phyloP scores from a whole-genome alignment of 2,797 vertebrate genomes.

The Cirrhinus molitorella region DNA sequence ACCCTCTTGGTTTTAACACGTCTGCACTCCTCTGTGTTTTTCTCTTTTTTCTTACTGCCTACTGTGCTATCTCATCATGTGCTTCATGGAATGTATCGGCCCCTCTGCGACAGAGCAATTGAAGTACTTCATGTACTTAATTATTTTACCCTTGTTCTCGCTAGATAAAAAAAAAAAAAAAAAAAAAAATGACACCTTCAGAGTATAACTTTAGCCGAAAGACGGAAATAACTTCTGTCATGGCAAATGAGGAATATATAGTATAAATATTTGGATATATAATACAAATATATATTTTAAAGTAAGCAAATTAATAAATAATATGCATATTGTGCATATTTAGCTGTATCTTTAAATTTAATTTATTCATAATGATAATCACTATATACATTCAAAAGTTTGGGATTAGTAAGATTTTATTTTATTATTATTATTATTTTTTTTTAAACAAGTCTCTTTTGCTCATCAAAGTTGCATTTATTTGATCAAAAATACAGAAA shows the following conservation, averaged over 20 bases:
- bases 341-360: no score
- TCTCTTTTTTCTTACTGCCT: background rate
- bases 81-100: conserved; percentile 11
- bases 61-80: conserved; percentile 3
- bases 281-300: background rate
- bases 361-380: no score
- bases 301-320: background rate
- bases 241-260: no score
- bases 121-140: conserved; percentile 20
- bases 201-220: background rate
- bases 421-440: no score
- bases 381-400: no score
- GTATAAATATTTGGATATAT: background rate
- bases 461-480: no score
- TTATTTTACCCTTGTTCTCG: conserved; percentile 1
- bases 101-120: background rate
- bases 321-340: background rate
- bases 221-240: background rate
- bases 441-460: no score
- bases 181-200: conserved; percentile 31
- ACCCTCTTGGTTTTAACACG: background rate
- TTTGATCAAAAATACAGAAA: no score
- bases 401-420: no score
- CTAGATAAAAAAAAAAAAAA: no score
- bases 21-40: background rate